Evolutionary conservation across 2,113 vertebrate genomes (phyloP).

Genomic region (Verasper variegatus): DNA sequence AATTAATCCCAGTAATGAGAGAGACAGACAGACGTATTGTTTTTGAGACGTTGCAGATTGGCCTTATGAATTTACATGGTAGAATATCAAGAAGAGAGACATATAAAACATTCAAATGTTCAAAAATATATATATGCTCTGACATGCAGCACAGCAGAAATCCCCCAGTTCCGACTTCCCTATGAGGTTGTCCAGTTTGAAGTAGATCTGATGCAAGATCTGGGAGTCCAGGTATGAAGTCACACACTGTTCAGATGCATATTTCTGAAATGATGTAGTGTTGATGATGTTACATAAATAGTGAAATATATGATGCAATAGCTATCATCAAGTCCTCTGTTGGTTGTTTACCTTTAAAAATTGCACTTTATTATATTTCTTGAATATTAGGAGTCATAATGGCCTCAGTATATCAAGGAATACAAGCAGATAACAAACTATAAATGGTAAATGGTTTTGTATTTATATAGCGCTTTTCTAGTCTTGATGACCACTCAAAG

Average conservation of each 20-base stretch:
- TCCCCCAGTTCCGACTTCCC: slow-evolving; percentile 91
- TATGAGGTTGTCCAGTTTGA: slow-evolving; percentile 92
- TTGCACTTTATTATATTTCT: background rate
- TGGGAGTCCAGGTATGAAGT: slow-evolving; percentile 84
- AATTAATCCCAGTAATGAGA: too few relatives aligned
- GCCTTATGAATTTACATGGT: background rate
- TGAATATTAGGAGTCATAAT: background rate
- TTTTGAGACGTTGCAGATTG: too few relatives aligned
- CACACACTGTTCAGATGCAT: background rate
- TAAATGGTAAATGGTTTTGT: too few relatives aligned
- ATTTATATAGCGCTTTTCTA: too few relatives aligned
- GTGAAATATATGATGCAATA: background rate
- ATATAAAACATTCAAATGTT: background rate
- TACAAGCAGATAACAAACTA: background rate
- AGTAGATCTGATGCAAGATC: slow-evolving; percentile 90
- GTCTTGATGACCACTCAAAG: too few relatives aligned
- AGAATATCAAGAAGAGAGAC: background rate
- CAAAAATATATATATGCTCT: background rate
- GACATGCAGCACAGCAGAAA: slow-evolving; percentile 86
- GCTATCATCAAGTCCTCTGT: background rate
- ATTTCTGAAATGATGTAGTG: background rate
- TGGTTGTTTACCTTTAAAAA: background rate
- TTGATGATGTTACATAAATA: background rate
- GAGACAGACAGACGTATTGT: too few relatives aligned
- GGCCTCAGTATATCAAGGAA: background rate